A percentile compares a stretch with the other conserved stretches of the same genome.
Conservation (phyloP, 2,888 invertebrate genomes). For the Podabrus alpinus region DNA sequence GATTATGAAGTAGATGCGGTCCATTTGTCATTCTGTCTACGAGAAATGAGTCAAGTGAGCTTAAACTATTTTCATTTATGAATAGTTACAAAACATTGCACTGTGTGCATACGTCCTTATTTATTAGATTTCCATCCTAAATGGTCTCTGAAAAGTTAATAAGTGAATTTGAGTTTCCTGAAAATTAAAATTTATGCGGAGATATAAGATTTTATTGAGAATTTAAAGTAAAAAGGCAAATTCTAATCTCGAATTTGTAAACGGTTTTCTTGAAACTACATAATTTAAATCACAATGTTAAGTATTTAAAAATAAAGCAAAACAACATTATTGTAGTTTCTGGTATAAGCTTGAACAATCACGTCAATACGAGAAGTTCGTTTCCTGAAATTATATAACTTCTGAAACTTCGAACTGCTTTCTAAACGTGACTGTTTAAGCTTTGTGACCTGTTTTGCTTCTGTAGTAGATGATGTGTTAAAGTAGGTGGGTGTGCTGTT, state of each 20-base stretch:
- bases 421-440: slow-evolving; percentile 17
- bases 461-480: slow-evolving; percentile 26
- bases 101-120: not conserved
- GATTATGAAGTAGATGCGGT: slow-evolving; percentile 56
- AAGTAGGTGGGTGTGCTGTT: slow-evolving; percentile 34
- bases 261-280: not conserved
- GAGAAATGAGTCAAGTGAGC: slow-evolving; percentile 36
- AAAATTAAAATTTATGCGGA: not conserved
- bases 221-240: not conserved
- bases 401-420: slow-evolving; percentile 20
- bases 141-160: not conserved
- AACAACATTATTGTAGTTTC: not conserved
- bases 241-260: not conserved
- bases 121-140: not conserved
- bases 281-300: not conserved
- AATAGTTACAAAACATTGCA: slow-evolving; percentile 11
- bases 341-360: not conserved
- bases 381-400: slow-evolving; percentile 21
- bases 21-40: slow-evolving; percentile 56
- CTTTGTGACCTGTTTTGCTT: slow-evolving; percentile 29
- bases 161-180: not conserved
- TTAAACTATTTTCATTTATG: slow-evolving; percentile 19
- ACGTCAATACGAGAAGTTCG: slow-evolving; percentile 1
- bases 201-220: not conserved
- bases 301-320: not conserved